phyloP scores from a whole-genome alignment of 1,140 invertebrate genomes.

The Zaprionus capensis region DNA sequence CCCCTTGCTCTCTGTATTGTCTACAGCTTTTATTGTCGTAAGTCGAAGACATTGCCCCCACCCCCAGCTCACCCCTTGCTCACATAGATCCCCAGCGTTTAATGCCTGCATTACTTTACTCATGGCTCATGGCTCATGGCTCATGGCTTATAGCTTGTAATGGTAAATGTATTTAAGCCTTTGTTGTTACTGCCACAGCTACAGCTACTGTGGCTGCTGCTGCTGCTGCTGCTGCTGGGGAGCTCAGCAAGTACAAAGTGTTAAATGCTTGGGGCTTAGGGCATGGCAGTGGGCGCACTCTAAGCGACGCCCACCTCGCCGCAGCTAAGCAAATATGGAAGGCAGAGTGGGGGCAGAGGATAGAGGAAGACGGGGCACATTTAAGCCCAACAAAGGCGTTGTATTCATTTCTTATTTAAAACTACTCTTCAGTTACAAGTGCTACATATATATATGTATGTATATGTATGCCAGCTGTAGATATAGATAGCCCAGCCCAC shows the following conservation, averaged over 20 bases:
- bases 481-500: background rate
- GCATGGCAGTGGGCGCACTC: slow-evolving; percentile 18
- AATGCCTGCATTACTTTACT: slow-evolving; percentile 45
- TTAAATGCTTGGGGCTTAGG: slow-evolving; percentile 62
- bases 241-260: slow-evolving; percentile 73
- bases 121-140: slow-evolving; percentile 41
- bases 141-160: slow-evolving; percentile 48
- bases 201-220: slow-evolving; percentile 47
- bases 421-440: slow-evolving; percentile 42
- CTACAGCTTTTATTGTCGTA: slow-evolving; percentile 57
- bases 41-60: slow-evolving; percentile 37
- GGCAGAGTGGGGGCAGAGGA: background rate
- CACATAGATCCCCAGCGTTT: slow-evolving; percentile 11
- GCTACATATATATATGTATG: background rate
- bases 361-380: slow-evolving; percentile 32
- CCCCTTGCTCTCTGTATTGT: slow-evolving; percentile 3
- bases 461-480: background rate
- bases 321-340: slow-evolving; percentile 59
- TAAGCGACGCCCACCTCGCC: slow-evolving; percentile 11
- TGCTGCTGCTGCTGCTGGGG: slow-evolving; percentile 28
- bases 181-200: slow-evolving; percentile 32
- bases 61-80: slow-evolving; percentile 5
- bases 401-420: slow-evolving; percentile 79
- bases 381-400: slow-evolving; percentile 67
- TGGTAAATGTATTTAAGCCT: slow-evolving; percentile 69